Evolutionary conservation across 2,888 invertebrate species (phyloP), one percentile per base, ranked within the genome.

Genomic region (Polylopha cassiicola): DNA sequence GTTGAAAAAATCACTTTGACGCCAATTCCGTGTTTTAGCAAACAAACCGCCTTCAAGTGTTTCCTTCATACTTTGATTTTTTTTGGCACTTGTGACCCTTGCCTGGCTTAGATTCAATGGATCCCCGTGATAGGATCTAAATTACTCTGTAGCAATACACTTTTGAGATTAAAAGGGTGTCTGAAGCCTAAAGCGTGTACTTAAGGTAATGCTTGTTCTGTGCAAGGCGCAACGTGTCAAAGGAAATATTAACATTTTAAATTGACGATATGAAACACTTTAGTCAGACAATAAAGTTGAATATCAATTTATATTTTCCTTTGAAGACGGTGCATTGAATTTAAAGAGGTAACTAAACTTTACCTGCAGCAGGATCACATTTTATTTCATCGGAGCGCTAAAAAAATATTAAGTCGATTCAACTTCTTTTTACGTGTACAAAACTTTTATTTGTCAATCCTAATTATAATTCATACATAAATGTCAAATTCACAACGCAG

Each of bases 111-210:
- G 67, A 76, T 70, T 73, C 74, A 74, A 74, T 73, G 74, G 67
- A 57, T 53, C 68, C 65, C 67, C 62, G 61, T 62, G 79, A 81
- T 80, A 76, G 66, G 68, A 78, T 79, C 79, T 79, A 78, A 81
- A 81, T 80, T 78, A 77, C 77, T 65, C 58, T 63, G 68, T 72
- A 65, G 72, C 68, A 74, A 75, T 65, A 70, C 72, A 73, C 79
- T 77, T 76, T 68, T 69, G 67, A 73, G 77, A 78, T 78, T 77
- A 76, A 79, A 80, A 68, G 77, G 80, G 78, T 75, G 80, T 82
- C 80, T 81, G 80, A 55, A 48, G 71, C 76, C 74, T 47, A 58
- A 53, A 77, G 80, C 61, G 55, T 47, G 48, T 53, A 46, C 48
- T 52, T 50, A 49, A 47, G 51, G 50, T 50, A 48, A 53, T 53